Conservation (phyloP, 2,888 invertebrate genomes). For the Aproaerema taeniolella region DNA sequence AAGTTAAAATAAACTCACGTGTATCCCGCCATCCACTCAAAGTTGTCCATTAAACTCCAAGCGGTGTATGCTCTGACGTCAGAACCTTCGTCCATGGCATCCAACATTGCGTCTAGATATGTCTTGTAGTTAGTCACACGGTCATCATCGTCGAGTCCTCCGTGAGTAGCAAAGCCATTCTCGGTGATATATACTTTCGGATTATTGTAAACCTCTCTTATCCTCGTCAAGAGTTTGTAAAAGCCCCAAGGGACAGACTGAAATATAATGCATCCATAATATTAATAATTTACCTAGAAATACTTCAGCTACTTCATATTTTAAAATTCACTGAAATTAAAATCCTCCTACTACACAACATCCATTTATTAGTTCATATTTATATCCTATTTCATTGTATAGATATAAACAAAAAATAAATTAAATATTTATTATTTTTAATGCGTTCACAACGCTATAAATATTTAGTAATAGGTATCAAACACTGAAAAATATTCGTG, state of each 20-base stretch:
- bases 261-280: neutral
- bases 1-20: too few relatives aligned
- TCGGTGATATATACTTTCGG: constrained; percentile 75
- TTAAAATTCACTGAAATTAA: too few relatives aligned
- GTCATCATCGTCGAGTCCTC: constrained; percentile 50
- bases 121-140: constrained; percentile 46
- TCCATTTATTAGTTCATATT: too few relatives aligned
- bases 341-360: too few relatives aligned
- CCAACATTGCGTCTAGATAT: constrained; percentile 52
- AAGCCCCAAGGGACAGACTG: constrained; percentile 72
- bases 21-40: constrained; percentile 78
- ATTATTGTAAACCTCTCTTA: constrained; percentile 64
- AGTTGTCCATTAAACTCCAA: constrained; percentile 80
- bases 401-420: too few relatives aligned
- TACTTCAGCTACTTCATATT: too few relatives aligned
- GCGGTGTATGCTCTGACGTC: constrained; percentile 67
- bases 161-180: constrained; percentile 56
- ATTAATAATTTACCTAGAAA: constrained; percentile 14
- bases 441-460: too few relatives aligned
- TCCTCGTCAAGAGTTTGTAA: constrained; percentile 64
- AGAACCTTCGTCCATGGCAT: constrained; percentile 56
- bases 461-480: too few relatives aligned
- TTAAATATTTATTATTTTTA: too few relatives aligned
- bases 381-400: too few relatives aligned
- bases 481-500: too few relatives aligned